Conservation (phyloP, 2,888 invertebrate species). For the Rotaria macrura region DNA sequence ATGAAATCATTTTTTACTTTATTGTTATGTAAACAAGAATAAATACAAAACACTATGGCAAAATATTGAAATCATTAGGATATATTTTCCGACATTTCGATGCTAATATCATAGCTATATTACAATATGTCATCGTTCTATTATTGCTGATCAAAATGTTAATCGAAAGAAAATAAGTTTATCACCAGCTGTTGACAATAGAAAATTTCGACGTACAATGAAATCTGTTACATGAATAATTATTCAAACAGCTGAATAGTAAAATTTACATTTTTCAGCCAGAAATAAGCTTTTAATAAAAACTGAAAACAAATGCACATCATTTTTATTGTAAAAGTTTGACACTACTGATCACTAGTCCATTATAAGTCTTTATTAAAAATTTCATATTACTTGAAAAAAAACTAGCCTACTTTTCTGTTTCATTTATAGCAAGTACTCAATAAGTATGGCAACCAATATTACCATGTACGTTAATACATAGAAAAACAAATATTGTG, state of each 20-base stretch:
- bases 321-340: no score
- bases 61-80: background rate
- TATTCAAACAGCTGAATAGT: background rate
- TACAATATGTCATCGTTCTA: background rate
- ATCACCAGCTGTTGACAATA: background rate
- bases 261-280: background rate
- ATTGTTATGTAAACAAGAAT: background rate
- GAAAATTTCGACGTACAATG: background rate
- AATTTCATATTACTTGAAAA: background rate
- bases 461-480: no score
- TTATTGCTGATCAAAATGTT: background rate
- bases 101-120: background rate
- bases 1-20: background rate
- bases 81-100: background rate
- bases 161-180: background rate
- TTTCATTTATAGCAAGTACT: background rate
- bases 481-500: no score
- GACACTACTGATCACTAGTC: background rate
- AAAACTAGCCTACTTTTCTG: background rate
- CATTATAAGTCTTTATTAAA: background rate
- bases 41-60: background rate
- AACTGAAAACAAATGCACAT: no score
- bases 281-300: background rate
- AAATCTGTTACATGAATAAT: background rate
- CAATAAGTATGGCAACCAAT: background rate